Conservation (phyloP, 2,797 vertebrate genomes). For the Sebastes nivosus region DNA sequence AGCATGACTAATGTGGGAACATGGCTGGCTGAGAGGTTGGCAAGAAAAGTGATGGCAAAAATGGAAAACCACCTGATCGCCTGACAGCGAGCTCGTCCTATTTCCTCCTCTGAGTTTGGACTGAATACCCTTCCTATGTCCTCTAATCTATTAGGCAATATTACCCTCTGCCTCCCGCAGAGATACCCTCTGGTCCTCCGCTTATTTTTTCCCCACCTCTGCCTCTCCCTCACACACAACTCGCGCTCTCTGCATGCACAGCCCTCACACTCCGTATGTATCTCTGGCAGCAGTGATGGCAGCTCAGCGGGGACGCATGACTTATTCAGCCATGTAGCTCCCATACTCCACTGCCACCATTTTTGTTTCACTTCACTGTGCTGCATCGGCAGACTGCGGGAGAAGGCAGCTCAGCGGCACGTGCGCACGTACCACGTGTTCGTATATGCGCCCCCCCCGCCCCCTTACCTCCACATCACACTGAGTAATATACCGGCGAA, state of each 20-base stretch:
- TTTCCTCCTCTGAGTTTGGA: not conserved
- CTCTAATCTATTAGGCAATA: conserved; percentile 23
- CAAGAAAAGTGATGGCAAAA: not conserved
- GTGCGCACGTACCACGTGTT: conserved; percentile 19
- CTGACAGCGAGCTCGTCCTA: not conserved
- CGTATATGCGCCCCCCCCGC: not conserved
- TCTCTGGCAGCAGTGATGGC: conserved; percentile 38
- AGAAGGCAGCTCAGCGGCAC: conserved; percentile 24
- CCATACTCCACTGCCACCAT: conserved; percentile 35
- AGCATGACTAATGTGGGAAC: conserved; percentile 71
- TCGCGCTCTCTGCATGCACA: not conserved
- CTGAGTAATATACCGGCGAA: conserved; percentile 28
- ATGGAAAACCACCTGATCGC: conserved; percentile 21
- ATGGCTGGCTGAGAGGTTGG: conserved; percentile 26
- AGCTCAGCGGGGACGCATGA: conserved; percentile 50
- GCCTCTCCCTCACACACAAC: not conserved
- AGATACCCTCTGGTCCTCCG: conserved; percentile 24
- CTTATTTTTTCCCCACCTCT: not conserved
- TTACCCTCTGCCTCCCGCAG: conserved; percentile 4
- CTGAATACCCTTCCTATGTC: conserved; percentile 32
- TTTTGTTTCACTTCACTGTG: conserved; percentile 32
- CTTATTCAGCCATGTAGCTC: conserved; percentile 47
- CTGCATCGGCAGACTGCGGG: conserved; percentile 15
- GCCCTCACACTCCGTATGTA: conserved; percentile 1
- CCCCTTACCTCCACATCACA: conserved; percentile 24